A percentile compares a stretch with the other conserved stretches of the same genome.
Evolutionary conservation across 2,113 vertebrate genomes (phyloP).

Genomic region (Crotalus helleri): DNA sequence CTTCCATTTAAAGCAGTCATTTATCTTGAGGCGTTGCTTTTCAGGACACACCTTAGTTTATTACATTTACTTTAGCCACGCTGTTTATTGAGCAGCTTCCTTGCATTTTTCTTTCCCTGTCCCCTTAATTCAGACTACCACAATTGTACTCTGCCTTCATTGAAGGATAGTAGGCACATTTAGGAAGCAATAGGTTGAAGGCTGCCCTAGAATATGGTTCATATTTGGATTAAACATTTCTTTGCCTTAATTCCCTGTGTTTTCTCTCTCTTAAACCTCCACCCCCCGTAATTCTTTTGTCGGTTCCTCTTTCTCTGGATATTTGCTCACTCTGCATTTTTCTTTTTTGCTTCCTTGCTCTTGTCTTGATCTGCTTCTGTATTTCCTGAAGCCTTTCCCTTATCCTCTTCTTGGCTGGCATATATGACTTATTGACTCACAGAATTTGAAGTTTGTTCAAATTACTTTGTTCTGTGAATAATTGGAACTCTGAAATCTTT

Average conservation of each 20-base stretch:
- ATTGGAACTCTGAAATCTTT: neutral
- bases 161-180: neutral
- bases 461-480: neutral
- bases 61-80: neutral
- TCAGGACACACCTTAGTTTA: neutral
- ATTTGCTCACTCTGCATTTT: neutral
- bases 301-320: neutral
- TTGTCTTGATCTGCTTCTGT: neutral
- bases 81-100: neutral
- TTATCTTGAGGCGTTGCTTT: neutral
- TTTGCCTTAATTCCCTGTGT: neutral
- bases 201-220: neutral
- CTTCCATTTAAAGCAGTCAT: neutral
- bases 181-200: neutral
- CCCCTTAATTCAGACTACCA: neutral
- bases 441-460: neutral
- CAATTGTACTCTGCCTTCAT: neutral
- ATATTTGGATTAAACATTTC: neutral
- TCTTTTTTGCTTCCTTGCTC: neutral
- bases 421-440: neutral
- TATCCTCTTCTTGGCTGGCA: neutral
- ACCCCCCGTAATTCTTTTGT: neutral
- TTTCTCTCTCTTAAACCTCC: neutral
- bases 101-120: neutral
- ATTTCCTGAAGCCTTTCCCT: neutral